phyloP scores from a whole-genome alignment of 2,113 vertebrate species.

The Sinocyclocheilus rhinocerous region DNA sequence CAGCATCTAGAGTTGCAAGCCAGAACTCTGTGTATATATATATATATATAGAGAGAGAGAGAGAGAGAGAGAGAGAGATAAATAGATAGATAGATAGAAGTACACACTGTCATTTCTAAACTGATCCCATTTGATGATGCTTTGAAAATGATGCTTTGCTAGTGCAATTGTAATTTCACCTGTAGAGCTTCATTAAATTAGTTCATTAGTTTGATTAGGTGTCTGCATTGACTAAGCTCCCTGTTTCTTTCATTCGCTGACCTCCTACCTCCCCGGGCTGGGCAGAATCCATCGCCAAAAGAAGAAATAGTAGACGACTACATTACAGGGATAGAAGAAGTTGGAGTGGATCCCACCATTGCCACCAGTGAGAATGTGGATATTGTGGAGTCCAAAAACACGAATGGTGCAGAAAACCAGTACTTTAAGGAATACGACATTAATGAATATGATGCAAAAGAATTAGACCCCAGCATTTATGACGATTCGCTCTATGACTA shows the following conservation, averaged over 20 bases:
- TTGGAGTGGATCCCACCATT: slow-evolving; percentile 80
- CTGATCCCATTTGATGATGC: neutral
- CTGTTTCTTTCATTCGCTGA: neutral
- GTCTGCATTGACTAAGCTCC: neutral
- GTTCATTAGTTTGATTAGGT: neutral
- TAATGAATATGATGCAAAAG: slow-evolving; percentile 77
- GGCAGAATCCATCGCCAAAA: slow-evolving; percentile 76
- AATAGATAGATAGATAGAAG: too few relatives aligned
- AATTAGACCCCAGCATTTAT: slow-evolving; percentile 74
- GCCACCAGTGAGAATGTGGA: slow-evolving; percentile 62
- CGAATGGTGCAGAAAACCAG: slow-evolving; percentile 74
- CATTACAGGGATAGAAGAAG: slow-evolving; percentile 91
- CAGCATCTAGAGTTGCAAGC: too few relatives aligned
- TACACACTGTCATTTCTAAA: neutral
- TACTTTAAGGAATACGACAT: slow-evolving; percentile 84
- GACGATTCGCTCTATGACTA: slow-evolving; percentile 84
- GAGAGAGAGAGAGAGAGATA: too few relatives aligned
- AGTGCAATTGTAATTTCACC: neutral
- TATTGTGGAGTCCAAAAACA: slow-evolving; percentile 60
- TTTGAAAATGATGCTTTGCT: neutral
- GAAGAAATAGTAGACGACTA: slow-evolving; percentile 93
- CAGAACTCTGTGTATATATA: too few relatives aligned
- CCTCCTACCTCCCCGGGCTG: neutral
- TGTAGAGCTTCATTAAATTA: neutral
- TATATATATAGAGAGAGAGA: too few relatives aligned